A percentile compares a stretch with the other conserved stretches of the same genome.
Evolutionary conservation across 2,888 invertebrate species (phyloP).

Genomic region (Panopea generosa): DNA sequence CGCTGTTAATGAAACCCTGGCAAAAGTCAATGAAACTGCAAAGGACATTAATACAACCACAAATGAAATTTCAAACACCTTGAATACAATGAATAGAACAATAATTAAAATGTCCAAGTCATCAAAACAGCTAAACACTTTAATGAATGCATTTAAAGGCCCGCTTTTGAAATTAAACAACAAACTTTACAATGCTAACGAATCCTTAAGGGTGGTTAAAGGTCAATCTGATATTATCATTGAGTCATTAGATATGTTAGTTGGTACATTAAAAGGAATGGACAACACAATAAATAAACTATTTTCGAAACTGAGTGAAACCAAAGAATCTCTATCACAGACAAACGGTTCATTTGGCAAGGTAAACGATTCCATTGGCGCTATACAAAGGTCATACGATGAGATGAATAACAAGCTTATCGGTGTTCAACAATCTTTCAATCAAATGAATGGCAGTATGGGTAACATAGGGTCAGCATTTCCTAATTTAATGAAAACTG

Average conservation of each 20-base stretch:
- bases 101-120: slow-evolving; percentile 3
- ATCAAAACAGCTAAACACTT: slow-evolving; percentile 5
- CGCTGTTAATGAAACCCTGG: slow-evolving; percentile 32
- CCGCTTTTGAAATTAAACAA: slow-evolving; percentile 27
- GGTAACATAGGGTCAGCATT: slow-evolving; percentile 37
- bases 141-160: slow-evolving; percentile 17
- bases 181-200: slow-evolving; percentile 39
- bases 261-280: slow-evolving; percentile 21
- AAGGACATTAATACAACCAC: slow-evolving; percentile 11
- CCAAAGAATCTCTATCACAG: slow-evolving; percentile 12
- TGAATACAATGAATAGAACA: slow-evolving; percentile 18
- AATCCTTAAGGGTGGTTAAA: slow-evolving; percentile 33
- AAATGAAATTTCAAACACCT: slow-evolving; percentile 20
- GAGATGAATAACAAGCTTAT: slow-evolving; percentile 14
- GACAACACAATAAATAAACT: slow-evolving; percentile 19
- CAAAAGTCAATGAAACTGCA: slow-evolving; percentile 30
- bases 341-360: slow-evolving; percentile 33
- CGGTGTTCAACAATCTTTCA: slow-evolving; percentile 24
- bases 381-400: slow-evolving; percentile 23
- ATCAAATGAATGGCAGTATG: slow-evolving; percentile 26
- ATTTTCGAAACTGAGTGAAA: slow-evolving; percentile 23
- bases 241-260: slow-evolving; percentile 31
- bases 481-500: slow-evolving; percentile 33
- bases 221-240: slow-evolving; percentile 26
- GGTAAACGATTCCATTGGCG: slow-evolving; percentile 29